Evolutionary conservation across 1,140 invertebrate species (phyloP).

Genomic region (Pteromalus puparum): DNA sequence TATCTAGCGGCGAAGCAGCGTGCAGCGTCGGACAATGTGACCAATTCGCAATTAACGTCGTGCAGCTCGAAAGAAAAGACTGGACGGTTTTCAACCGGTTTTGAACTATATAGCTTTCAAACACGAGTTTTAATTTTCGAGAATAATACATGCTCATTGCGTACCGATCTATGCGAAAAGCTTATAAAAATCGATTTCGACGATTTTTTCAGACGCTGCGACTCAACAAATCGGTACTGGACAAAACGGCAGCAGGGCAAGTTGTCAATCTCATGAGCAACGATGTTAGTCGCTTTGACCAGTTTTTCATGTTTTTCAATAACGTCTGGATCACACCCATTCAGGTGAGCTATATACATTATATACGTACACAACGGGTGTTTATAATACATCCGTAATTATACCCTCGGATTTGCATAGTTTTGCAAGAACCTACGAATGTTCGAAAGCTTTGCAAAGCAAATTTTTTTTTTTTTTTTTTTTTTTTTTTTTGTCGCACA

Average conservation of each 20-base stretch:
- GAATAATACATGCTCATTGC: too few relatives aligned
- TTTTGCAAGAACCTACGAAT: neutral
- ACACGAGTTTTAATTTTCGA: neutral
- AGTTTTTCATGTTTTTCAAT: slow-evolving; percentile 78
- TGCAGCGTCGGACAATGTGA: neutral
- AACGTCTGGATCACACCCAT: slow-evolving; percentile 80
- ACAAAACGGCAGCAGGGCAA: slow-evolving; percentile 85
- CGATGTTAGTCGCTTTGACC: slow-evolving; percentile 83
- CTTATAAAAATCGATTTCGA: slow-evolving; percentile 19
- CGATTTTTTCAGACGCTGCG: slow-evolving; percentile 74
- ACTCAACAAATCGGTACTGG: slow-evolving; percentile 80
- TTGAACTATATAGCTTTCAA: neutral
- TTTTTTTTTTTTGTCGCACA: too few relatives aligned
- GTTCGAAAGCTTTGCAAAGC: neutral
- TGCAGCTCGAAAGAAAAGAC: too few relatives aligned
- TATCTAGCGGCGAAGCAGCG: neutral
- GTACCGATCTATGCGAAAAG: too few relatives aligned
- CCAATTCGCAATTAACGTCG: neutral
- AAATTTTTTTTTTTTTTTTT: neutral
- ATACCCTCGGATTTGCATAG: neutral
- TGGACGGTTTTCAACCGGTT: too few relatives aligned
- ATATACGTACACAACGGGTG: too few relatives aligned
- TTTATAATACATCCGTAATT: neutral
- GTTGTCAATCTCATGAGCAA: slow-evolving; percentile 91
- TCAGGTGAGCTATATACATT: slow-evolving; percentile 73